Percentiles rank a stretch among this genome's conserved stretches.
These are phyloP conservation scores for Patella ulyssiponensis DNA, from an alignment of 2,888 invertebrate genomes.

Conservation along the genomic window DNA sequence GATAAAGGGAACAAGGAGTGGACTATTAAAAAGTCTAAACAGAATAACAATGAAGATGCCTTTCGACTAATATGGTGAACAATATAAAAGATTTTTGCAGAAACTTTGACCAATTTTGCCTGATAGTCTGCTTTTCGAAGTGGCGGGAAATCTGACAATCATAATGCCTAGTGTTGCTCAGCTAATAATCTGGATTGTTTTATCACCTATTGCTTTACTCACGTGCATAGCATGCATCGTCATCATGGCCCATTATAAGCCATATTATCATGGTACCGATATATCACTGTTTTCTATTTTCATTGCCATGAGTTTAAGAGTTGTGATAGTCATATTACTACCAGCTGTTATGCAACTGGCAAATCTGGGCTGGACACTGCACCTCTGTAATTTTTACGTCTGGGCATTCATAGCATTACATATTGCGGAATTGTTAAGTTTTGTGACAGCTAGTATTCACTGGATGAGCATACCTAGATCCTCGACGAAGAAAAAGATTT, in stretches of 20 bases:
- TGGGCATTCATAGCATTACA: slow-evolving; percentile 49
- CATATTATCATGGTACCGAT: slow-evolving; percentile 59
- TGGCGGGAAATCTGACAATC: no score
- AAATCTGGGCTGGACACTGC: slow-evolving; percentile 39
- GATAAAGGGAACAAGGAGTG: no score
- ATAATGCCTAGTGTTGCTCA: background rate
- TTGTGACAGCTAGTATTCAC: slow-evolving; percentile 45
- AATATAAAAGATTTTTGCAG: no score
- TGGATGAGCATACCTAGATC: slow-evolving; percentile 51
- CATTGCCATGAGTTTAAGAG: slow-evolving; percentile 51
- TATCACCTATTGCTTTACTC: slow-evolving; percentile 51
- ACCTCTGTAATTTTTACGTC: slow-evolving; percentile 47
- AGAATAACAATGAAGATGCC: no score
- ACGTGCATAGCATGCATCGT: slow-evolving; percentile 51
- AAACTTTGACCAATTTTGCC: no score
- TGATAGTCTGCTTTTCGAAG: no score
- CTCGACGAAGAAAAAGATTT: slow-evolving; percentile 43
- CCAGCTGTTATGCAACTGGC: slow-evolving; percentile 46
- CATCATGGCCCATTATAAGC: slow-evolving; percentile 52
- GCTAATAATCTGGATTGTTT: slow-evolving; percentile 50
- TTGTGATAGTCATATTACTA: slow-evolving; percentile 47
- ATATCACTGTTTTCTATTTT: slow-evolving; percentile 52
- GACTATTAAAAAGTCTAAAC: no score
- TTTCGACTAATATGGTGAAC: no score
- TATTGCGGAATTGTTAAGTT: slow-evolving; percentile 43